Conservation (phyloP, 2,797 vertebrate species). For the Enteromius radiatus region DNA sequence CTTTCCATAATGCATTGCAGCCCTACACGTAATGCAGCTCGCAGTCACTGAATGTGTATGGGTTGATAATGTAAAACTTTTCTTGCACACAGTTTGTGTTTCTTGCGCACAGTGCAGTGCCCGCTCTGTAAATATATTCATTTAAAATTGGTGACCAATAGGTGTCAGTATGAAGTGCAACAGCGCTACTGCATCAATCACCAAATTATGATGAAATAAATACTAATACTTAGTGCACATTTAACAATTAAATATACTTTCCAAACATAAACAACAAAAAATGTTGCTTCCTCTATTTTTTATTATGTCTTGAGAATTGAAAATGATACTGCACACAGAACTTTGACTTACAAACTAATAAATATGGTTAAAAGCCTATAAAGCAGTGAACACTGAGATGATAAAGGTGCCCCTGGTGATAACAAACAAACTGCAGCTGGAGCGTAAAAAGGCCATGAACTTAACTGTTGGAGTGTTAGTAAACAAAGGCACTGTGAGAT, state of each 20-base stretch:
- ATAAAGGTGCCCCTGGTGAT: neutral
- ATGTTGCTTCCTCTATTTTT: neutral
- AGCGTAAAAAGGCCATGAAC: neutral
- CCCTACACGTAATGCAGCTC: no score
- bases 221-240: neutral
- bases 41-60: neutral
- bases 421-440: constrained; percentile 1
- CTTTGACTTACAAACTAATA: neutral
- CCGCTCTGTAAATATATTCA: neutral
- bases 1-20: neutral
- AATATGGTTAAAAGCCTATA: neutral
- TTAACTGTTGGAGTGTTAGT: constrained; percentile 12
- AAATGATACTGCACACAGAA: neutral
- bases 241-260: neutral
- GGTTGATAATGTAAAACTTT: neutral
- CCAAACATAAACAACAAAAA: neutral
- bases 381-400: constrained; percentile 6
- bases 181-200: neutral
- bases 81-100: neutral
- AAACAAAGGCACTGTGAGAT: constrained; percentile 22
- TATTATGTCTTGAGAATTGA: neutral
- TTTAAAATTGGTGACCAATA: neutral
- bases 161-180: neutral
- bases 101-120: neutral
- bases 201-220: neutral